Conservation (phyloP, 2,113 vertebrate species). For the Vicugna pacos region DNA sequence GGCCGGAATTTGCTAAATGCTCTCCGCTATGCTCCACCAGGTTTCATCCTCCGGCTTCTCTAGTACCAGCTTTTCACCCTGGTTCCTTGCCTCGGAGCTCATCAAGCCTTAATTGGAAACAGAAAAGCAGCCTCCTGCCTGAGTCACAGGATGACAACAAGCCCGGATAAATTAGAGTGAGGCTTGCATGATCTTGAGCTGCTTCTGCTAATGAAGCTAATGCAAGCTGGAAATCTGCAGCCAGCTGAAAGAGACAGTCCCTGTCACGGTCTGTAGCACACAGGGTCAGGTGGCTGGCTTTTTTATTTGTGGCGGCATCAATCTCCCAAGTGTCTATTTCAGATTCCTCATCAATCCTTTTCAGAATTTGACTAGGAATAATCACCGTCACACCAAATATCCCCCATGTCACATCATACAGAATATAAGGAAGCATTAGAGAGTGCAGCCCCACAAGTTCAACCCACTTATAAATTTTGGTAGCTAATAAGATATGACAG, state of each 20-base stretch:
- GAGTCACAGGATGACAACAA: constrained; percentile 34
- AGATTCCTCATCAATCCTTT: background rate
- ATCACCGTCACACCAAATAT: background rate
- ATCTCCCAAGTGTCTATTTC: background rate
- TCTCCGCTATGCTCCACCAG: background rate
- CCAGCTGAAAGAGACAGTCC: background rate
- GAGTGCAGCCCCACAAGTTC: background rate
- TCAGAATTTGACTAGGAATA: background rate
- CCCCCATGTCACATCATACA: background rate
- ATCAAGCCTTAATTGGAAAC: constrained; percentile 57
- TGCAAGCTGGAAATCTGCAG: background rate
- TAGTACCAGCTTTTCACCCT: background rate
- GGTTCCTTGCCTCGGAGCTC: background rate
- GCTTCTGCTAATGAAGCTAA: constrained; percentile 11
- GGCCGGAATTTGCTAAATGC: background rate
- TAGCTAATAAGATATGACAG: background rate
- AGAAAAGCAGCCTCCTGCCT: constrained; percentile 28
- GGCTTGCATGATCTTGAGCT: background rate
- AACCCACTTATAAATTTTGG: background rate
- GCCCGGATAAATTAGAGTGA: constrained; percentile 1
- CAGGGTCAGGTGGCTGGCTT: background rate
- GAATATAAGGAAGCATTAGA: background rate
- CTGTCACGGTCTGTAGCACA: background rate
- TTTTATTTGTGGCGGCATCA: background rate
- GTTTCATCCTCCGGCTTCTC: background rate